Conservation (phyloP, 2,888 invertebrate genomes). For the Pomacea canaliculata region DNA sequence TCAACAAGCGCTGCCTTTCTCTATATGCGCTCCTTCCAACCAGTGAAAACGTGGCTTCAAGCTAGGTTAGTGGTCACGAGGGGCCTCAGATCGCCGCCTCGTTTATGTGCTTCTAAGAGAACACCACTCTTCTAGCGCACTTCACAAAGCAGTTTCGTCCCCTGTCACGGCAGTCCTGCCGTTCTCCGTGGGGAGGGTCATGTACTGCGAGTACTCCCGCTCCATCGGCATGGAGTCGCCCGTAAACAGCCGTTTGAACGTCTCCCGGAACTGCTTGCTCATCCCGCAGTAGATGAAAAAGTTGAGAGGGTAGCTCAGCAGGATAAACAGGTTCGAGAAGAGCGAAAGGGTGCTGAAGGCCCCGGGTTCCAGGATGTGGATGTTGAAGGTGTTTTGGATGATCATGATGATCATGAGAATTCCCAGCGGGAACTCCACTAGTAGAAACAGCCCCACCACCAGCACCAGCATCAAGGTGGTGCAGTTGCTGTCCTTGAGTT, state of each 20-base stretch:
- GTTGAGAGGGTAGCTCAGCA: constrained; percentile 91
- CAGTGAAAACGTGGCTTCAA: too few relatives aligned
- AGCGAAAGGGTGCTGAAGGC: constrained; percentile 54
- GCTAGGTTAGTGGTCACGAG: too few relatives aligned
- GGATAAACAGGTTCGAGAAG: constrained; percentile 91
- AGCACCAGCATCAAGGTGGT: constrained; percentile 71
- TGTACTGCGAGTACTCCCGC: constrained; percentile 61
- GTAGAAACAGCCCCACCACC: constrained; percentile 71
- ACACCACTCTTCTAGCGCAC: neutral
- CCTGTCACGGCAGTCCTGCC: constrained; percentile 51
- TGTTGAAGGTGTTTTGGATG: constrained; percentile 71
- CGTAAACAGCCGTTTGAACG: constrained; percentile 86
- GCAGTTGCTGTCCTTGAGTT: constrained; percentile 66
- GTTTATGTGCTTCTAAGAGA: too few relatives aligned
- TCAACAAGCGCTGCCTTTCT: too few relatives aligned
- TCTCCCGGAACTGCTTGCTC: constrained; percentile 94
- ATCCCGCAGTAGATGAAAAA: constrained; percentile 97
- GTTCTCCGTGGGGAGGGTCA: constrained; percentile 63
- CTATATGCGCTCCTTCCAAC: too few relatives aligned
- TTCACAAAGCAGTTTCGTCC: constrained; percentile 58
- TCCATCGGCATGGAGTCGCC: constrained; percentile 52
- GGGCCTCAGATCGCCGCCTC: too few relatives aligned
- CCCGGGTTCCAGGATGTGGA: constrained; percentile 40
- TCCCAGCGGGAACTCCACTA: constrained; percentile 72
- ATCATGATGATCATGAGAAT: constrained; percentile 79